phyloP scores from a whole-genome alignment of 2,113 vertebrate species.

The Theropithecus gelada region DNA sequence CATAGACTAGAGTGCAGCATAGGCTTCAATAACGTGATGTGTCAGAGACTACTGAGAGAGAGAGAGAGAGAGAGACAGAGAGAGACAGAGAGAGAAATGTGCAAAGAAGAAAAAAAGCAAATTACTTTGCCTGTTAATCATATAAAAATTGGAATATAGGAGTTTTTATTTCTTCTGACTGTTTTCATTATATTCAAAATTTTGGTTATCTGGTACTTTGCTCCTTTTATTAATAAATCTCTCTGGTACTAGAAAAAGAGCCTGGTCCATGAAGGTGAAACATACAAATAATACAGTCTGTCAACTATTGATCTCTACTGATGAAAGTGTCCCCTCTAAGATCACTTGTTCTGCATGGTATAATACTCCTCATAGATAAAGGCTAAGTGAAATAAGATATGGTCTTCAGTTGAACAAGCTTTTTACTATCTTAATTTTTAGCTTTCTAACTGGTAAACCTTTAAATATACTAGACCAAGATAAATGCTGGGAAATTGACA shows the following conservation, averaged over 20 bases:
- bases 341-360: neutral
- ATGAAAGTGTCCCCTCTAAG: neutral
- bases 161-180: neutral
- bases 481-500: constrained; percentile 23
- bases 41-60: neutral
- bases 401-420: neutral
- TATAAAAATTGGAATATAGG: neutral
- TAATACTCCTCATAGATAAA: neutral
- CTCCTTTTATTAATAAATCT: neutral
- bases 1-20: neutral
- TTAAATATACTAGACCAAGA: constrained; percentile 24
- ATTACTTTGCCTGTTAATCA: neutral
- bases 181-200: constrained; percentile 13
- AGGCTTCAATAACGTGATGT: neutral
- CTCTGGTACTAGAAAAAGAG: neutral
- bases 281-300: neutral
- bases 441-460: neutral
- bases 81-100: neutral
- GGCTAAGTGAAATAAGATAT: neutral
- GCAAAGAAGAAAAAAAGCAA: neutral
- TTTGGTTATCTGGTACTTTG: neutral
- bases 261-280: neutral
- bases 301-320: neutral
- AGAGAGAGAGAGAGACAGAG: neutral
- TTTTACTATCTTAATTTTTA: neutral